Conservation (phyloP, 2,113 vertebrate species). For the Thunnus maccoyii region DNA sequence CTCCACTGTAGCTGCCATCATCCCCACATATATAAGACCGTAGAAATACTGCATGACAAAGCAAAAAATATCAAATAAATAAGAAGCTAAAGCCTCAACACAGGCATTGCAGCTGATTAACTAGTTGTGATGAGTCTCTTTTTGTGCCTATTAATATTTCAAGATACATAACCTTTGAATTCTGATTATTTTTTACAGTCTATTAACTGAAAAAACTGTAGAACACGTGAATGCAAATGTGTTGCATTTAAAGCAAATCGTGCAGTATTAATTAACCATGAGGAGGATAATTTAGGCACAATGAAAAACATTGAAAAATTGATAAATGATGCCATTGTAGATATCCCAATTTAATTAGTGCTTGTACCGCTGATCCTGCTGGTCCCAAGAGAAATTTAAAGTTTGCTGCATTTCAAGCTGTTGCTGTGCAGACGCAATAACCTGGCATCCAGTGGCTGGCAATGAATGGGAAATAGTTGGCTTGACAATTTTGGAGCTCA, state of each 20-base stretch:
- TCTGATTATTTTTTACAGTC: neutral
- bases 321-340: slow-evolving; percentile 34
- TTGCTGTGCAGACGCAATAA: slow-evolving; percentile 31
- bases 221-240: neutral
- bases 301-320: slow-evolving; percentile 14
- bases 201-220: neutral
- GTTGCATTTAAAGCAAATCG: neutral
- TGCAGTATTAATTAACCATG: slow-evolving; percentile 10
- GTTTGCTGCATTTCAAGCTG: slow-evolving; percentile 40
- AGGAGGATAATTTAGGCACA: slow-evolving; percentile 21
- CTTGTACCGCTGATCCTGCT: slow-evolving; percentile 2
- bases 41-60: slow-evolving; percentile 1
- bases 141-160: neutral
- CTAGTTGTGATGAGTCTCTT: neutral
- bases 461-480: slow-evolving; percentile 19
- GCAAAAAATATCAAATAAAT: neutral
- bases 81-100: neutral
- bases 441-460: slow-evolving; percentile 35
- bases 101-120: neutral
- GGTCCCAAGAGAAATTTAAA: slow-evolving; percentile 43
- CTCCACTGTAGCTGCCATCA: slow-evolving; percentile 17
- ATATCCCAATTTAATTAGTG: slow-evolving; percentile 46
- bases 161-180: neutral
- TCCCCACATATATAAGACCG: neutral
- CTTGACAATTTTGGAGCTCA: slow-evolving; percentile 6